Conservation (phyloP, 1,140 invertebrate species). For the Dendroctonus valens region DNA sequence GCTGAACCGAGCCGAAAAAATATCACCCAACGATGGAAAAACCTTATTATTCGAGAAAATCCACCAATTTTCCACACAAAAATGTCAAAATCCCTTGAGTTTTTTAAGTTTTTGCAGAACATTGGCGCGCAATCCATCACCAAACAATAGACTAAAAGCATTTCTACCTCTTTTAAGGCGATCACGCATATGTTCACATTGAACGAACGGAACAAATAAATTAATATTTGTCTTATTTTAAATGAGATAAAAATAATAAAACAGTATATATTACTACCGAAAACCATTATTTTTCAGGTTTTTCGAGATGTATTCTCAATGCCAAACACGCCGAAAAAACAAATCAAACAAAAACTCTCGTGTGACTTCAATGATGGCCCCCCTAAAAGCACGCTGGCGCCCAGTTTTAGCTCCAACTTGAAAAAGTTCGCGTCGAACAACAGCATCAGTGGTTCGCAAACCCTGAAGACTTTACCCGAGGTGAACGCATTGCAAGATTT, state of each 20-base stretch:
- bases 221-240: too few relatives aligned
- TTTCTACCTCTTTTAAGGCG: too few relatives aligned
- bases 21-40: too few relatives aligned
- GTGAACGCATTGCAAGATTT: conserved; percentile 66
- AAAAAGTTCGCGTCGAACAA: conserved; percentile 49
- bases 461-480: conserved; percentile 64
- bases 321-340: conserved; percentile 50
- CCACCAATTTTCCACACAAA: too few relatives aligned
- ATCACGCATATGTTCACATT: too few relatives aligned
- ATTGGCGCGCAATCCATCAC: too few relatives aligned
- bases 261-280: not conserved
- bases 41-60: too few relatives aligned
- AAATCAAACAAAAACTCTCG: conserved; percentile 42
- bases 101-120: too few relatives aligned
- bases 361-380: conserved; percentile 43
- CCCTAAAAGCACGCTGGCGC: conserved; percentile 37
- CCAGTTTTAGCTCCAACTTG: conserved; percentile 44
- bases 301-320: conserved; percentile 49
- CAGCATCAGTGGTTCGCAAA: conserved; percentile 50
- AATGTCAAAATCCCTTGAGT: too few relatives aligned
- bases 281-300: conserved; percentile 24
- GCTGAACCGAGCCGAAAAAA: too few relatives aligned
- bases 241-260: not conserved
- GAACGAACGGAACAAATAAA: too few relatives aligned
- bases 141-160: too few relatives aligned